phyloP scores from a whole-genome alignment of 2,797 vertebrate species.

The Pseudochirops corinnae region DNA sequence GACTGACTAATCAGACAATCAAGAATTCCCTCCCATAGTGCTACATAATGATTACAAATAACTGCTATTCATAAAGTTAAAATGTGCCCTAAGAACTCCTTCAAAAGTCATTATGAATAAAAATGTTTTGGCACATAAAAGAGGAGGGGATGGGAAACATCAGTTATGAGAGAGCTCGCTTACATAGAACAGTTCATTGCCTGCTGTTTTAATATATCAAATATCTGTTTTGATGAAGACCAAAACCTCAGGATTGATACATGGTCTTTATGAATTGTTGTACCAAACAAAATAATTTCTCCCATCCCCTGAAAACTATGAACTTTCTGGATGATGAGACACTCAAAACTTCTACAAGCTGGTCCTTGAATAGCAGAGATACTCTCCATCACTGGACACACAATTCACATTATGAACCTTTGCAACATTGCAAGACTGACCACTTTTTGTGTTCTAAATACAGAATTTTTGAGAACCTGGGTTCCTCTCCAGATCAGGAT shows the following conservation, averaged over 20 bases:
- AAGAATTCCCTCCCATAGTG: neutral
- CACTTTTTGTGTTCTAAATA: neutral
- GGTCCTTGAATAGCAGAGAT: neutral
- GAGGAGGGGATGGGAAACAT: neutral
- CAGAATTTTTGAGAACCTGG: neutral
- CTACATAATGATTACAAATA: neutral
- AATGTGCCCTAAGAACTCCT: neutral
- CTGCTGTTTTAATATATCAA: slow-evolving; percentile 30
- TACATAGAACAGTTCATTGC: slow-evolving; percentile 9
- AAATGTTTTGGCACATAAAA: slow-evolving; percentile 35
- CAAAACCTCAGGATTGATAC: neutral
- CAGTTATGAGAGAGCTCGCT: slow-evolving; percentile 38
- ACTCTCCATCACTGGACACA: neutral
- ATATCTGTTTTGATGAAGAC: neutral
- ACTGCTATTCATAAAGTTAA: slow-evolving; percentile 35
- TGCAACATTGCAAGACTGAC: neutral
- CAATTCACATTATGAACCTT: neutral
- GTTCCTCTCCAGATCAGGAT: neutral
- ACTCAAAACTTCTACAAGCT: neutral
- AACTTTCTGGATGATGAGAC: neutral
- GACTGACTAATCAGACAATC: neutral
- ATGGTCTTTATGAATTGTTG: neutral
- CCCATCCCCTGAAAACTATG: neutral
- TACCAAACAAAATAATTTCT: neutral
- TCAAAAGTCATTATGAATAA: slow-evolving; percentile 41